Evolutionary conservation across 1,140 invertebrate genomes (phyloP).

Genomic region (Drosophila ambigua): DNA sequence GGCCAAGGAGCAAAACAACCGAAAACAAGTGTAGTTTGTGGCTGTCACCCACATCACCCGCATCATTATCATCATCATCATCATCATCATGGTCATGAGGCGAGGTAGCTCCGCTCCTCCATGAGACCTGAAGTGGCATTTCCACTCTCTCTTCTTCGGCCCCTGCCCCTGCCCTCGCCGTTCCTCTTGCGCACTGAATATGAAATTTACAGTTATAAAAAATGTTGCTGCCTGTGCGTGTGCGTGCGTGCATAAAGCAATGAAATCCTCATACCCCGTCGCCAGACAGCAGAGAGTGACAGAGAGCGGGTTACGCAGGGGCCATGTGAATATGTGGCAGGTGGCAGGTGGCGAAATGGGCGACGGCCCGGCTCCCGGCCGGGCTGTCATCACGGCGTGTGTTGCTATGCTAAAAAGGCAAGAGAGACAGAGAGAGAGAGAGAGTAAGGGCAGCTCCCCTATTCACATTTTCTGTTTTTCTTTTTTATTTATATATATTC

Average conservation of each 20-base stretch:
- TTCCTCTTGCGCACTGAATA: slow-evolving; percentile 28
- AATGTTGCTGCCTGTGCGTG: slow-evolving; percentile 32
- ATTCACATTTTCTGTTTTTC: slow-evolving; percentile 15
- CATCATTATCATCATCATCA: slow-evolving; percentile 15
- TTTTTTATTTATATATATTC: not conserved
- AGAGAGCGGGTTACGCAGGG: not conserved
- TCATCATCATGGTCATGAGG: slow-evolving; percentile 10
- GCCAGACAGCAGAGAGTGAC: not conserved
- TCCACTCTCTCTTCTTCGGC: not conserved
- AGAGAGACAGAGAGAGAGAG: not conserved
- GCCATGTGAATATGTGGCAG: slow-evolving; percentile 9
- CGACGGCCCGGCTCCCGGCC: too few species aligned
- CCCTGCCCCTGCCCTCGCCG: not conserved
- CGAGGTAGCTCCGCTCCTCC: not conserved
- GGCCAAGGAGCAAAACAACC: slow-evolving; percentile 22
- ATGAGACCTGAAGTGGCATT: slow-evolving; percentile 22
- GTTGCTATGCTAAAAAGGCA: slow-evolving; percentile 23
- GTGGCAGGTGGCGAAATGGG: not conserved
- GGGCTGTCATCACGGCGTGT: slow-evolving; percentile 1
- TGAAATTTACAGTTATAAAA: slow-evolving; percentile 62
- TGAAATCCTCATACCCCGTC: slow-evolving; percentile 18
- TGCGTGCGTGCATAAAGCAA: slow-evolving; percentile 46
- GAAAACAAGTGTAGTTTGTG: slow-evolving; percentile 53
- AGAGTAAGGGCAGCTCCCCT: too few species aligned
- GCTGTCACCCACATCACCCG: not conserved